phyloP scores from a whole-genome alignment of 2,113 vertebrate genomes.

The Zootoca vivipara region DNA sequence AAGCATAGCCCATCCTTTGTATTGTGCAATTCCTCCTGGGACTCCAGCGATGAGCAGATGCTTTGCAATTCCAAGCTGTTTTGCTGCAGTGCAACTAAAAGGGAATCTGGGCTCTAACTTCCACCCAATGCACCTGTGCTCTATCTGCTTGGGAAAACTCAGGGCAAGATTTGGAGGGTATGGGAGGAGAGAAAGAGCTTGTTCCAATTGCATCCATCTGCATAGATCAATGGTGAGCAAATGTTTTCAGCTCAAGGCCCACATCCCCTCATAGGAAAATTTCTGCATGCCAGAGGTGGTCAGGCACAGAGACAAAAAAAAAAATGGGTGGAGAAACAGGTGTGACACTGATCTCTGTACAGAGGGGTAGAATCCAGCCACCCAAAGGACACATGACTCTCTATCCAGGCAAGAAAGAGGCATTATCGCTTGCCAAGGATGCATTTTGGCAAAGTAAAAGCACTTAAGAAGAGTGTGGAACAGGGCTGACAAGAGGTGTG shows the following conservation, averaged over 20 bases:
- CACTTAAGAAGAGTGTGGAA: too few species aligned
- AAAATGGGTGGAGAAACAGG: too few species aligned
- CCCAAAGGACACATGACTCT: too few species aligned
- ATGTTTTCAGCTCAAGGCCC: not conserved
- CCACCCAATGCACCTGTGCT: not conserved
- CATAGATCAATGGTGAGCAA: not conserved
- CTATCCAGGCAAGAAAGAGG: too few species aligned
- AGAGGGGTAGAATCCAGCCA: too few species aligned
- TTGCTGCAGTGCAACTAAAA: not conserved
- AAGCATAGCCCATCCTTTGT: slow-evolving; percentile 17
- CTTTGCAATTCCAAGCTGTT: slow-evolving; percentile 9
- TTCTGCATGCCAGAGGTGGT: too few species aligned
- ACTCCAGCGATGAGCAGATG: not conserved
- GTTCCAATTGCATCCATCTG: not conserved
- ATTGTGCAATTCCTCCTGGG: slow-evolving; percentile 3
- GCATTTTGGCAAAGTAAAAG: too few species aligned
- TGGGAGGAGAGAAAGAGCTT: not conserved
- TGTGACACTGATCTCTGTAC: too few species aligned
- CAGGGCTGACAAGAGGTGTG: too few species aligned
- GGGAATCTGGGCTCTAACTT: not conserved
- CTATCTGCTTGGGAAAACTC: not conserved
- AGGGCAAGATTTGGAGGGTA: not conserved
- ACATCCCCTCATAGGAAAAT: too few species aligned
- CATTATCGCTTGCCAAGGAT: too few species aligned
- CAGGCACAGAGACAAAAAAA: too few species aligned